Evolutionary conservation across 2,797 vertebrate genomes (phyloP).

Genomic region (Chanos chanos): DNA sequence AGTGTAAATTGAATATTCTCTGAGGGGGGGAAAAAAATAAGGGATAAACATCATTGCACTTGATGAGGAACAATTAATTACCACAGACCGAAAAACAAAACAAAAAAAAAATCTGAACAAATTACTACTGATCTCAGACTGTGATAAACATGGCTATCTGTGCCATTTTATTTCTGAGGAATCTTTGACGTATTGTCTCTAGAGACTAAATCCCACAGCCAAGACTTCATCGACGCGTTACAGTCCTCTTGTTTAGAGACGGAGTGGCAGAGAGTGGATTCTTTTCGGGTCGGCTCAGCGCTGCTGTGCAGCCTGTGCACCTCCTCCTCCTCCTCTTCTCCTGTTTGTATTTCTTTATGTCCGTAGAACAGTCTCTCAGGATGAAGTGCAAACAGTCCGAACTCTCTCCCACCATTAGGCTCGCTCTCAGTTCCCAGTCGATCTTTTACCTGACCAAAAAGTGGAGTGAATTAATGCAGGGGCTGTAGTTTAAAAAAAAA

Average conservation of each 20-base stretch:
- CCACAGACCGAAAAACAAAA: background rate
- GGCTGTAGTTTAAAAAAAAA: background rate
- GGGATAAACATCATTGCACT: background rate
- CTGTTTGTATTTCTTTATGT: background rate
- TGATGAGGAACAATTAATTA: too few relatives aligned
- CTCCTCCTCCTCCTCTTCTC: background rate
- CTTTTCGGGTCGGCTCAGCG: too few relatives aligned
- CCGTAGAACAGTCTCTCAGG: background rate
- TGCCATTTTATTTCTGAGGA: too few relatives aligned
- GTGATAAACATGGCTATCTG: background rate
- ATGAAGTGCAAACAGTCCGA: background rate
- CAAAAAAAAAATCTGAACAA: background rate
- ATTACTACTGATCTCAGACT: background rate
- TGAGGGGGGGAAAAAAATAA: too few relatives aligned
- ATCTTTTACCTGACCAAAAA: constrained; percentile 83
- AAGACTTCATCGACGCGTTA: too few relatives aligned
- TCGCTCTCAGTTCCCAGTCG: constrained; percentile 77
- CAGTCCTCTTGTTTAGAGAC: too few relatives aligned
- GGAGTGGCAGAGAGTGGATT: too few relatives aligned
- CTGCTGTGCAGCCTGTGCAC: background rate
- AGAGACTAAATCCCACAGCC: too few relatives aligned
- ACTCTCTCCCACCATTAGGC: background rate
- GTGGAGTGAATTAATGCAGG: too few relatives aligned
- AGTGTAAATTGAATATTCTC: too few relatives aligned
- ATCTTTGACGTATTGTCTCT: too few relatives aligned